These are phyloP conservation scores for Arvicanthis niloticus DNA, from an alignment of 2,113 vertebrate genomes.

Conservation along the genomic window DNA sequence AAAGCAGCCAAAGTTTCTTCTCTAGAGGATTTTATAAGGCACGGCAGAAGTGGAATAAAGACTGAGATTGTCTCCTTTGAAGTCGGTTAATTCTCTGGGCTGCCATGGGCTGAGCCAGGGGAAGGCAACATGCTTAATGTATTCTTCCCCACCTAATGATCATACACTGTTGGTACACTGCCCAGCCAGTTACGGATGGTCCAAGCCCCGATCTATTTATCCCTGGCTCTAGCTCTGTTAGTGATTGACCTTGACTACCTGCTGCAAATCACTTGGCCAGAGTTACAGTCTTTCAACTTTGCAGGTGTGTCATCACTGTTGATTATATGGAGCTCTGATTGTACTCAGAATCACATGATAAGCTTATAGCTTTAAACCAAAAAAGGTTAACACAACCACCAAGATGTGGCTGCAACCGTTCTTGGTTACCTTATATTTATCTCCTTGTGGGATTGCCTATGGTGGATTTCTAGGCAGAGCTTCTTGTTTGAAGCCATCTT, in stretches of 20 bases:
- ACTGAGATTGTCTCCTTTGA: background rate
- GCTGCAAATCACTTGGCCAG: background rate
- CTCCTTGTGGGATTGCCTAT: background rate
- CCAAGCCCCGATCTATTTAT: background rate
- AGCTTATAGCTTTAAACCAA: background rate
- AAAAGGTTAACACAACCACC: background rate
- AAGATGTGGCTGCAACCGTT: background rate
- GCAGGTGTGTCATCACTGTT: background rate
- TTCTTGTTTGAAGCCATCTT: background rate
- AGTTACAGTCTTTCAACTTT: background rate
- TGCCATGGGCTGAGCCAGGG: background rate
- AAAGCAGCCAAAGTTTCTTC: background rate
- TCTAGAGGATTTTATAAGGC: background rate
- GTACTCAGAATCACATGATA: background rate
- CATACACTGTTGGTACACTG: background rate
- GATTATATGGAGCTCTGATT: background rate
- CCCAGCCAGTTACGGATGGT: background rate
- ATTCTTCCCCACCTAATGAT: background rate
- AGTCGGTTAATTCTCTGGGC: background rate
- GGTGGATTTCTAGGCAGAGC: background rate
- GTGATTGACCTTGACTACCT: background rate
- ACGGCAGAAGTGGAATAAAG: background rate
- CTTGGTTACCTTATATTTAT: background rate
- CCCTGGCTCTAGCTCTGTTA: background rate
- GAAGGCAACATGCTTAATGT: background rate